Conservation (phyloP, 2,888 invertebrate species). For the Patella depressa region DNA sequence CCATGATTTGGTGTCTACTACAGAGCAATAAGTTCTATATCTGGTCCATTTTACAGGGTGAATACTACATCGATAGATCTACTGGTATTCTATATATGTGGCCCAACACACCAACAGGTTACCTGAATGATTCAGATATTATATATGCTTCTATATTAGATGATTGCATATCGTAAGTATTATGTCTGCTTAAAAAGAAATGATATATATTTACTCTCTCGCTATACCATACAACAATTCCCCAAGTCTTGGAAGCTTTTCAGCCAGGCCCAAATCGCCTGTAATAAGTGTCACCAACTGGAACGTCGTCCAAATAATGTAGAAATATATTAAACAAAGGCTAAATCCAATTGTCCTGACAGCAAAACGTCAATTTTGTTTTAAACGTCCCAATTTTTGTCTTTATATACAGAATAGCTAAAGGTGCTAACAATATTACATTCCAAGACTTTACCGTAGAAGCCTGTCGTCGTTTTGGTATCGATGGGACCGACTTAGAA, state of each 20-base stretch:
- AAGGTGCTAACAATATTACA: conserved; percentile 19
- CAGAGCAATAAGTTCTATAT: no score
- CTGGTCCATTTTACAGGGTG: conserved; percentile 40
- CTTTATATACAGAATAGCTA: conserved; percentile 18
- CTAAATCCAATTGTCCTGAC: no score
- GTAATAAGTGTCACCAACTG: no score
- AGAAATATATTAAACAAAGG: no score
- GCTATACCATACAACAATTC: no score
- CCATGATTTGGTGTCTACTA: no score
- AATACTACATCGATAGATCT: conserved; percentile 47
- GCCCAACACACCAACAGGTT: conserved; percentile 41
- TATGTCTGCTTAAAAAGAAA: no score
- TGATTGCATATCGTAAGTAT: conserved; percentile 42
- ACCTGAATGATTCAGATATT: conserved; percentile 34
- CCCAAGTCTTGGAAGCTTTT: no score
- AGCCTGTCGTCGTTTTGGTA: conserved; percentile 44
- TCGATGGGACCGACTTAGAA: conserved; percentile 20
- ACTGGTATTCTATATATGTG: conserved; percentile 48
- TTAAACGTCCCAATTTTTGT: background rate
- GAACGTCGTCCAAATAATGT: no score
- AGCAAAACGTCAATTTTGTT: no score
- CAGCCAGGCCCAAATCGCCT: no score
- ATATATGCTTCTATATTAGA: conserved; percentile 43
- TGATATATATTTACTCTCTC: no score
- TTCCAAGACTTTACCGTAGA: conserved; percentile 49